These are phyloP conservation scores for Holacanthus passer DNA, from an alignment of 2,113 vertebrate genomes.

Conservation along the genomic window DNA sequence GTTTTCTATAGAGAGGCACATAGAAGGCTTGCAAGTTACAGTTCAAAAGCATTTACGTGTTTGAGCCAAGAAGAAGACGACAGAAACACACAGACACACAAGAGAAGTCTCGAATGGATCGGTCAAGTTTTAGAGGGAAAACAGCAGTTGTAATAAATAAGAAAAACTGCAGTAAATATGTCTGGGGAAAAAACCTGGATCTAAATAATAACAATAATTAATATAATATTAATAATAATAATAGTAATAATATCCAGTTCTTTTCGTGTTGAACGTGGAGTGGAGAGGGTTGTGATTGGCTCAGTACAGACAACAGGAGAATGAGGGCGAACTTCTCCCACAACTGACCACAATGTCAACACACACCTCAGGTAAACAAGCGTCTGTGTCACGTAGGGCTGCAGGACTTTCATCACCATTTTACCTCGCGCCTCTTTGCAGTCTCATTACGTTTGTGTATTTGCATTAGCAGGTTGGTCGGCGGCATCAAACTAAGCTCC, in stretches of 20 bases:
- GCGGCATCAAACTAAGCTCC: not conserved
- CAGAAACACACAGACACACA: conserved; percentile 27
- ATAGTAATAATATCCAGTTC: conserved; percentile 85
- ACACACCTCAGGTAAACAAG: conserved; percentile 2
- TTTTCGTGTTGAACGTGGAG: conserved; percentile 82
- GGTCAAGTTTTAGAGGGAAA: conserved; percentile 76
- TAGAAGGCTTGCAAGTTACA: conserved; percentile 62
- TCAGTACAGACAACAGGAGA: conserved; percentile 83
- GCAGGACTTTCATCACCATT: not conserved
- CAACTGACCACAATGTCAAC: conserved; percentile 73
- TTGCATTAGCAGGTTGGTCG: not conserved
- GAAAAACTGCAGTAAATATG: conserved; percentile 78
- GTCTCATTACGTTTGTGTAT: not conserved
- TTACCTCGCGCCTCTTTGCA: not conserved
- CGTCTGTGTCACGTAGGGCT: conserved; percentile 10
- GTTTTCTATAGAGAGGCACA: conserved; percentile 64
- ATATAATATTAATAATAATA: conserved; percentile 80
- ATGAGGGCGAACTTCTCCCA: conserved; percentile 73
- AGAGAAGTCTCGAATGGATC: conserved; percentile 54
- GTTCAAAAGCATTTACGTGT: conserved; percentile 58
- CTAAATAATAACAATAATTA: conserved; percentile 74
- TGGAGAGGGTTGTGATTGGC: conserved; percentile 76
- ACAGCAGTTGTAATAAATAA: conserved; percentile 85
- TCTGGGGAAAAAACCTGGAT: conserved; percentile 31
- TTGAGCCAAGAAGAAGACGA: conserved; percentile 48